Base-by-base conservation (phyloP, 2,797 vertebrate genomes). In the Knipowitschia caucasica region DNA sequence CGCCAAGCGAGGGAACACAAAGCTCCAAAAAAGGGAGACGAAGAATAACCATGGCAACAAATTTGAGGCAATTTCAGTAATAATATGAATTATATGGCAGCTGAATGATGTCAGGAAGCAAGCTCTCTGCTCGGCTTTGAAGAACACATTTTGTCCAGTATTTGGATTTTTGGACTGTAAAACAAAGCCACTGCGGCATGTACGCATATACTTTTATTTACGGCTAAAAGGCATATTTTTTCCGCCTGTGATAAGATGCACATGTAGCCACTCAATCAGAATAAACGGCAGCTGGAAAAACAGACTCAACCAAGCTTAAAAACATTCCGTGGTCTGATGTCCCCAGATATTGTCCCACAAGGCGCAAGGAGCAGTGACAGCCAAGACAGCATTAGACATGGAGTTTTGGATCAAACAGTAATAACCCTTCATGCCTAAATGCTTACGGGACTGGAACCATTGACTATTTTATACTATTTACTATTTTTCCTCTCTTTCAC, bases 41-140 rank as follows among this genome's bases (percentile, higher is more conserved):
- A 72, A 69, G 87, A 81, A 86, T 86, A 88, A 88, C 89, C 87
- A 90, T 91, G 88, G 89, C 86, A 90, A 90, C 89, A 89, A 89
- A 89, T 88, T 88, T 87, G 77, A 86, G 77, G 86, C 87, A 89
- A 90, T 90, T 89, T 88, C 78, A 80, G 77, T 89, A 90, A 90
- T 89, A 78, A 81, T 80, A 83, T 75, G 82, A 84, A 89, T 88
- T 87, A 87, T 77, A 70, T 1, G 50, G 70, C 46, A 47, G 76
- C 73, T 67, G 78, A 86, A 90, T 89, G 81, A 81, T 79, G 61
- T 67, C 35, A 57, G 75, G 53, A 68, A 75, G 64, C 71, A 82
- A 69, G 71, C 75, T 78, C 67, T 73, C 64, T 59, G 72, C 69
- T 81, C 64, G 54, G 53, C 64, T 71, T 56, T 71, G 60, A 74